Evolutionary conservation across 2,797 vertebrate genomes (phyloP).

Genomic region (Myiotriccus ornatus): DNA sequence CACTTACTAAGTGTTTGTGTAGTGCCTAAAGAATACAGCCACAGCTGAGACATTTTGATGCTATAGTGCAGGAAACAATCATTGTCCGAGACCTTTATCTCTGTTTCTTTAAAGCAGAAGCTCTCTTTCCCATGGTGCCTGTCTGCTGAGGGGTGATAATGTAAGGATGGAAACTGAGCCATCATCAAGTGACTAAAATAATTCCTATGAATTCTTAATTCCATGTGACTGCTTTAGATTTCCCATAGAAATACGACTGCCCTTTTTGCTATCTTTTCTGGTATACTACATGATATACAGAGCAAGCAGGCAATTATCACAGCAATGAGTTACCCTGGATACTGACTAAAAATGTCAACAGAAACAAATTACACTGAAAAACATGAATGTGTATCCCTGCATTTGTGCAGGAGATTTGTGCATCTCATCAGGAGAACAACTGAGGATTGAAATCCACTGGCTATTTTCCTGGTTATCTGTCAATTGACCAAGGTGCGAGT

Average conservation of each 20-base stretch:
- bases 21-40: not conserved
- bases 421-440: not conserved
- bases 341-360: conserved; percentile 29
- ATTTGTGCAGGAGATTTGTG: not conserved
- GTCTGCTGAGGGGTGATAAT: conserved; percentile 3
- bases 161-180: not conserved
- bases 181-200: conserved; percentile 23
- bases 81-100: not conserved
- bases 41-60: not conserved
- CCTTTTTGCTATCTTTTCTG: not conserved
- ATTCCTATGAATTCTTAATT: conserved; percentile 12
- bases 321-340: not conserved
- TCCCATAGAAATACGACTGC: not conserved
- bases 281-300: not conserved
- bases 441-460: not conserved
- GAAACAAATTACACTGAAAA: not conserved
- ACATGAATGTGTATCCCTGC: not conserved
- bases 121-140: not conserved
- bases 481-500: not conserved
- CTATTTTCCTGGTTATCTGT: not conserved
- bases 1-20: not conserved
- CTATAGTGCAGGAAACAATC: not conserved
- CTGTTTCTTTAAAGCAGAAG: conserved; percentile 3
- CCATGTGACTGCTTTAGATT: conserved; percentile 4
- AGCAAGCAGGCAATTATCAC: conserved; percentile 8